Evolutionary conservation across 2,888 invertebrate genomes (phyloP).

Genomic region (Parochlus steinenii): DNA sequence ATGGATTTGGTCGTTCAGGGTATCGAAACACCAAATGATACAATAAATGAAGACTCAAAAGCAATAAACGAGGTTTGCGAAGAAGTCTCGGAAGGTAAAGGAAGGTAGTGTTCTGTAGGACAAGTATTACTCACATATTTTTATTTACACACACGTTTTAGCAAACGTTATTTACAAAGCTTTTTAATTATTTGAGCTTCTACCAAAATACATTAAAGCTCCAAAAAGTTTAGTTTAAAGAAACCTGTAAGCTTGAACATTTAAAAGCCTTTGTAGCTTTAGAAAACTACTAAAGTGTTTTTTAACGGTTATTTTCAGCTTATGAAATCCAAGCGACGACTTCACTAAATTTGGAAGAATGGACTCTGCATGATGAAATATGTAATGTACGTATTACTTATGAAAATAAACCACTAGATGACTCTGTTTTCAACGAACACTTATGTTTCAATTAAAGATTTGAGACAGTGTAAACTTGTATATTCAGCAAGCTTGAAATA

Average conservation of each 20-base stretch:
- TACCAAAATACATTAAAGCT: neutral
- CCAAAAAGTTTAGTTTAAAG: neutral
- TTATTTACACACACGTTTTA: neutral
- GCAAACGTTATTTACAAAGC: neutral
- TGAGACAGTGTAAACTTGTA: no score
- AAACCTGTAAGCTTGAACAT: neutral
- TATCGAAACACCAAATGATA: conserved; percentile 32
- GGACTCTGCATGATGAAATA: no score
- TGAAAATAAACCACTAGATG: no score
- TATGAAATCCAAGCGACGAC: conserved; percentile 1
- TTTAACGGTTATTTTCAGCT: neutral
- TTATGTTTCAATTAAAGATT: no score
- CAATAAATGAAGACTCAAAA: conserved; percentile 14
- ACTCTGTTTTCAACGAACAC: no score
- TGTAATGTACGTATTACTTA: no score
- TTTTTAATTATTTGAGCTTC: neutral
- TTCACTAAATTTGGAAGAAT: no score
- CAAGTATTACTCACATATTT: neutral
- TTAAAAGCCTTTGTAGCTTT: neutral
- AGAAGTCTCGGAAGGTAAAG: conserved; percentile 30
- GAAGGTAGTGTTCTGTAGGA: conserved; percentile 26
- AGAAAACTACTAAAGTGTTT: neutral
- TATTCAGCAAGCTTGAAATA: no score
- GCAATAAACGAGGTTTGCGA: conserved; percentile 26
- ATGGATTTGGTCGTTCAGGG: conserved; percentile 72